Evolutionary conservation across 1,140 invertebrate species (phyloP).

Genomic region (Homalodisca vitripennis): DNA sequence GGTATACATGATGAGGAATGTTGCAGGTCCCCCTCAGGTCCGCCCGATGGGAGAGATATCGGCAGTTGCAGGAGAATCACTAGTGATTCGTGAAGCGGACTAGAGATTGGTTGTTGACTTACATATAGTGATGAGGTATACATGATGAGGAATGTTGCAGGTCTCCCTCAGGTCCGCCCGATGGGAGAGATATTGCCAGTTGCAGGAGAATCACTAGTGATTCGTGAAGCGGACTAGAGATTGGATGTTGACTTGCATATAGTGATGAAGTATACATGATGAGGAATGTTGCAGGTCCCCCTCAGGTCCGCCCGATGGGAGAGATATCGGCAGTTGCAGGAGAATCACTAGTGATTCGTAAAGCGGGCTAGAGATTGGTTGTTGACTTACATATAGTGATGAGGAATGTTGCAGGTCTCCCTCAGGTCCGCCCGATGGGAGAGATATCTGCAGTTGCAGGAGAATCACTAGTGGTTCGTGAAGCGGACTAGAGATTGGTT

Average conservation of each 20-base stretch:
- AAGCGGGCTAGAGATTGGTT: no score
- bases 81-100: no score
- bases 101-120: no score
- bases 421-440: slow-evolving; percentile 64
- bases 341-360: slow-evolving; percentile 58
- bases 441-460: slow-evolving; percentile 69
- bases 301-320: slow-evolving; percentile 64
- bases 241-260: no score
- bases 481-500: no score
- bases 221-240: no score
- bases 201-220: slow-evolving; percentile 54
- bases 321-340: slow-evolving; percentile 67
- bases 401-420: slow-evolving; percentile 53
- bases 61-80: slow-evolving; percentile 61
- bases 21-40: slow-evolving; percentile 58
- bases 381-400: no score
- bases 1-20: no score
- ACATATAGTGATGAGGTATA: no score
- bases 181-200: slow-evolving; percentile 68
- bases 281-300: slow-evolving; percentile 49
- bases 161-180: slow-evolving; percentile 63
- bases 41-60: slow-evolving; percentile 65
- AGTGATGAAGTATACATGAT: no score
- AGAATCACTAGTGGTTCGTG: slow-evolving; percentile 45
- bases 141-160: no score